Evolutionary conservation across 2,888 invertebrate species (phyloP).

Genomic region (Agrotis clavis): DNA sequence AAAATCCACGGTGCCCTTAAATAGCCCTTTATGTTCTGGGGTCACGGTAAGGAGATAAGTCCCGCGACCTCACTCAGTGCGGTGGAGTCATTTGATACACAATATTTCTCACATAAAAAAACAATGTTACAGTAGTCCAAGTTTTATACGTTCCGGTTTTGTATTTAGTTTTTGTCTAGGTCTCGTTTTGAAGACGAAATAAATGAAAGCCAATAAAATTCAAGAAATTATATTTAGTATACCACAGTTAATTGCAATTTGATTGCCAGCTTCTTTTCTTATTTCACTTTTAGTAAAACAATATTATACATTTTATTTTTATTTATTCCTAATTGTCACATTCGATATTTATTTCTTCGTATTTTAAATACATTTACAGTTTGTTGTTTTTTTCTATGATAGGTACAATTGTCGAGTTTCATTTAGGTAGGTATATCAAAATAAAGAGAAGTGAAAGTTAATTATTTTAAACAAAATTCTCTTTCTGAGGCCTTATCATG

Average conservation of each 20-base stretch:
- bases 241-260: conserved; percentile 53
- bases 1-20: too few species aligned
- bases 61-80: too few species aligned
- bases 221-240: conserved; percentile 36
- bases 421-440: background rate
- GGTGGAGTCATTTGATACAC: too few species aligned
- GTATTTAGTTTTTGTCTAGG: background rate
- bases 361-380: background rate
- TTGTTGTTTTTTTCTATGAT: background rate
- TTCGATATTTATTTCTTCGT: background rate
- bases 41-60: too few species aligned
- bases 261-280: conserved; percentile 40
- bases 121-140: too few species aligned
- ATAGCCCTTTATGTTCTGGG: too few species aligned
- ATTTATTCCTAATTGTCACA: background rate
- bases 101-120: too few species aligned
- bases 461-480: background rate
- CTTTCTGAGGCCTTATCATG: too few species aligned
- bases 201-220: background rate
- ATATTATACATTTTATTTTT: background rate
- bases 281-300: conserved; percentile 10
- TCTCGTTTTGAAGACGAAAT: background rate
- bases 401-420: too few species aligned
- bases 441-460: conserved; percentile 8
- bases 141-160: background rate